Conservation (phyloP, 2,888 invertebrate species). For the Mantis religiosa region DNA sequence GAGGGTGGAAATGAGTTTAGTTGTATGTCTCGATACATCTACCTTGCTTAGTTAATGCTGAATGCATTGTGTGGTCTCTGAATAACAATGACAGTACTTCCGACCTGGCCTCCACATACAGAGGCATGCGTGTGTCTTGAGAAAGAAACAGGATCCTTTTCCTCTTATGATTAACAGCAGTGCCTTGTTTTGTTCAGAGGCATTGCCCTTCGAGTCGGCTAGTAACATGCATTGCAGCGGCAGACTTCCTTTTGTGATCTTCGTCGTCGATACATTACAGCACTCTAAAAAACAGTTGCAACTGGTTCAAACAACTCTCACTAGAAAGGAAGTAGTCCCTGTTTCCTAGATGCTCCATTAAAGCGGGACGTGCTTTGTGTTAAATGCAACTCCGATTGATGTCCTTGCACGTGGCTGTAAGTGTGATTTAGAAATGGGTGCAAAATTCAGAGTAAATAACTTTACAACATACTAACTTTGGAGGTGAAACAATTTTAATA, state of each 20-base stretch:
- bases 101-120: not conserved
- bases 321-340: not conserved
- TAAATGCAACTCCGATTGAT: too few relatives aligned
- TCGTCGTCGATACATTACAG: not conserved
- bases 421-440: too few relatives aligned
- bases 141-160: not conserved
- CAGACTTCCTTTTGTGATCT: not conserved
- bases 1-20: too few relatives aligned
- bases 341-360: not conserved
- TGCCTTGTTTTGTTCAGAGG: too few relatives aligned
- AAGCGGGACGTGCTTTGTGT: too few relatives aligned
- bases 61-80: not conserved
- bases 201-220: not conserved
- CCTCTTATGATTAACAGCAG: too few relatives aligned
- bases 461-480: too few relatives aligned
- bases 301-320: too few relatives aligned
- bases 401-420: too few relatives aligned
- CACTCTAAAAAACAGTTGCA: not conserved
- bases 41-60: not conserved
- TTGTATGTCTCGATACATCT: too few relatives aligned
- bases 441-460: too few relatives aligned
- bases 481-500: too few relatives aligned
- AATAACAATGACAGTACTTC: not conserved
- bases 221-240: not conserved
- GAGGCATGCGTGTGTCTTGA: not conserved